Conservation (phyloP, 2,888 invertebrate species). For the Graphium colonna region DNA sequence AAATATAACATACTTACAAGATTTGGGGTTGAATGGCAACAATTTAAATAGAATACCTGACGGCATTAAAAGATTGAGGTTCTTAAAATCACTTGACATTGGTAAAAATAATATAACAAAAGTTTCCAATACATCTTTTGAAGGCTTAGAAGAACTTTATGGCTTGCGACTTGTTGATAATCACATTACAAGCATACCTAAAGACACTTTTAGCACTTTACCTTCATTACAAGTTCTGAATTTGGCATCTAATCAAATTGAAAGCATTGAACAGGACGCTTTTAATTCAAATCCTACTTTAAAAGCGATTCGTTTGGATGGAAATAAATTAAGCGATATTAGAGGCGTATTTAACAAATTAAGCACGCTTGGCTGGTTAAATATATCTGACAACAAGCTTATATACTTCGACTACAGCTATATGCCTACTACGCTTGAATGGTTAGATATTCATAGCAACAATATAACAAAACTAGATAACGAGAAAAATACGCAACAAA, state of each 20-base stretch:
- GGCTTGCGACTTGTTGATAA: slow-evolving; percentile 90
- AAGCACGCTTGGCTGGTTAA: slow-evolving; percentile 87
- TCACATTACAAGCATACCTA: slow-evolving; percentile 85
- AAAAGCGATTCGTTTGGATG: slow-evolving; percentile 87
- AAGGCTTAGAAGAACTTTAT: slow-evolving; percentile 86
- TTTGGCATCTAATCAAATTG: slow-evolving; percentile 88
- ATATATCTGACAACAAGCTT: slow-evolving; percentile 89
- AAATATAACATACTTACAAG: slow-evolving; percentile 88
- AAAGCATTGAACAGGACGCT: slow-evolving; percentile 87
- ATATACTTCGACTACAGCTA: slow-evolving; percentile 90
- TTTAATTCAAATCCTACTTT: slow-evolving; percentile 86
- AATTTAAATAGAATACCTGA: slow-evolving; percentile 82
- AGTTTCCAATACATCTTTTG: slow-evolving; percentile 86
- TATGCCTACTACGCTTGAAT: slow-evolving; percentile 86
- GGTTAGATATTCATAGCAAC: slow-evolving; percentile 90
- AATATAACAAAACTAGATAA: slow-evolving; percentile 87
- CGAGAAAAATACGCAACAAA: slow-evolving; percentile 83
- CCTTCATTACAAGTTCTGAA: slow-evolving; percentile 88
- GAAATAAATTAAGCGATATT: slow-evolving; percentile 87
- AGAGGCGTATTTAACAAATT: slow-evolving; percentile 87
- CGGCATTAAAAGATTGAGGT: slow-evolving; percentile 83
- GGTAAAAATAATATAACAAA: slow-evolving; percentile 88
- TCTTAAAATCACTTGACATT: slow-evolving; percentile 88
- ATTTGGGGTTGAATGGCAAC: slow-evolving; percentile 88
- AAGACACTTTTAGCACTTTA: slow-evolving; percentile 85